Percentiles rank a stretch among this genome's conserved stretches.
Conservation (phyloP, 1,140 invertebrate species). For the Ctenoplectra terminalis region DNA sequence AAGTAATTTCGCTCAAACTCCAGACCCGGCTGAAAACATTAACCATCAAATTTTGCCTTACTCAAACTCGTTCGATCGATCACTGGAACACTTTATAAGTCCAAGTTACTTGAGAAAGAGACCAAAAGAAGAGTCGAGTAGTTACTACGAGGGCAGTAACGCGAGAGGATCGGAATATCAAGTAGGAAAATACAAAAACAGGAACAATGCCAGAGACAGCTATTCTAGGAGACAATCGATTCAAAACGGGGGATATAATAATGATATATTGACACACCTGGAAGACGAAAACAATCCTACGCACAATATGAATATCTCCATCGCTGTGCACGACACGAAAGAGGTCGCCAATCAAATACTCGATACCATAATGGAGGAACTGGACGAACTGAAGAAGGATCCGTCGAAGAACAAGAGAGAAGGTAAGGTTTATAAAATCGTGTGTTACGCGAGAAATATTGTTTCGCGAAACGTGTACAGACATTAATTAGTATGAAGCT, state of each 20-base stretch:
- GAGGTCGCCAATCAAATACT: slow-evolving; percentile 70
- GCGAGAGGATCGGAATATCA: neutral
- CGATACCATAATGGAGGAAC: slow-evolving; percentile 69
- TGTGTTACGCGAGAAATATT: neutral
- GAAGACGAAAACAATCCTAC: neutral
- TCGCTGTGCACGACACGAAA: slow-evolving; percentile 64
- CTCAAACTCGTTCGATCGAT: slow-evolving; percentile 3
- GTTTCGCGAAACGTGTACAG: neutral
- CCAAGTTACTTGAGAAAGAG: slow-evolving; percentile 21
- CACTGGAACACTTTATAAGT: slow-evolving; percentile 34
- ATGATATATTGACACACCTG: neutral
- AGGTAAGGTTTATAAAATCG: slow-evolving; percentile 25
- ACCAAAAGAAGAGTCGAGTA: neutral
- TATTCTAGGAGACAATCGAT: neutral
- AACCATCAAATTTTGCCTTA: neutral
- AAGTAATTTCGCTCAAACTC: neutral
- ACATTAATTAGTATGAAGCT: neutral
- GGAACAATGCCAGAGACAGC: neutral
- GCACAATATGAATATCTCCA: slow-evolving; percentile 27
- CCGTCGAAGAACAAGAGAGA: slow-evolving; percentile 48
- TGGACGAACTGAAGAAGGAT: slow-evolving; percentile 64
- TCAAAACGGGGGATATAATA: neutral
- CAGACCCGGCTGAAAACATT: neutral
- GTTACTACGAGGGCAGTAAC: neutral
- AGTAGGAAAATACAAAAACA: neutral